A percentile compares a stretch with the other conserved stretches of the same genome.
Evolutionary conservation across 1,140 invertebrate genomes (phyloP).

Genomic region (Lycorma delicatula): DNA sequence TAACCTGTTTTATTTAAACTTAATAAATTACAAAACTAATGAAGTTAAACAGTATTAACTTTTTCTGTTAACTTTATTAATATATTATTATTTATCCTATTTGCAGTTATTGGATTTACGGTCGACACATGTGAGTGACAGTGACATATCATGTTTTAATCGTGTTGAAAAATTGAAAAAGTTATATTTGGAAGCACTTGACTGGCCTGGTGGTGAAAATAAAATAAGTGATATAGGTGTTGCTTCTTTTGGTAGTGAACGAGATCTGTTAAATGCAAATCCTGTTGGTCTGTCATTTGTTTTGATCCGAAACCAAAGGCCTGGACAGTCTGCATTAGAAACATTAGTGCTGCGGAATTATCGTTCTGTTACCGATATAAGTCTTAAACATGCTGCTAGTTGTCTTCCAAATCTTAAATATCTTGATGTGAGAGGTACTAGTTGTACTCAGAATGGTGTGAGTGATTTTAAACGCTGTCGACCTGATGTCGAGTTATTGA

Average conservation of each 20-base stretch:
- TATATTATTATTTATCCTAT: slow-evolving; percentile 8
- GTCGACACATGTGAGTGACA: slow-evolving; percentile 54
- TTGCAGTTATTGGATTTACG: slow-evolving; percentile 52
- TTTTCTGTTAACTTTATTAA: background rate
- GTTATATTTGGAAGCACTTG: slow-evolving; percentile 47
- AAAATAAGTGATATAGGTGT: slow-evolving; percentile 20
- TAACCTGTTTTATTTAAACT: too few species aligned
- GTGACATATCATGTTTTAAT: slow-evolving; percentile 56
- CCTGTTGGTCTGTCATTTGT: background rate
- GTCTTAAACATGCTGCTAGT: slow-evolving; percentile 47
- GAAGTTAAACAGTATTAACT: background rate
- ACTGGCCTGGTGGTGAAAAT: background rate
- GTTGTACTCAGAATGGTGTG: slow-evolving; percentile 46
- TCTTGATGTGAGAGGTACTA: slow-evolving; percentile 52
- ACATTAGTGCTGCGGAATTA: slow-evolving; percentile 47
- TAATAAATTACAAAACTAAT: too few species aligned
- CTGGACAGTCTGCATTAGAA: slow-evolving; percentile 14
- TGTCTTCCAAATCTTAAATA: slow-evolving; percentile 47
- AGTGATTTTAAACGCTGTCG: slow-evolving; percentile 43
- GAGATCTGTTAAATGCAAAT: background rate
- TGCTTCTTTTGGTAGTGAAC: slow-evolving; percentile 11
- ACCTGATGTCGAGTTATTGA: slow-evolving; percentile 33
- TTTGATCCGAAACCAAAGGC: background rate
- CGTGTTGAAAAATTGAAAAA: slow-evolving; percentile 49
- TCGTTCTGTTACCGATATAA: slow-evolving; percentile 51